These are phyloP conservation scores for Anguilla anguilla DNA, from an alignment of 2,797 vertebrate species.

Conservation along the genomic window DNA sequence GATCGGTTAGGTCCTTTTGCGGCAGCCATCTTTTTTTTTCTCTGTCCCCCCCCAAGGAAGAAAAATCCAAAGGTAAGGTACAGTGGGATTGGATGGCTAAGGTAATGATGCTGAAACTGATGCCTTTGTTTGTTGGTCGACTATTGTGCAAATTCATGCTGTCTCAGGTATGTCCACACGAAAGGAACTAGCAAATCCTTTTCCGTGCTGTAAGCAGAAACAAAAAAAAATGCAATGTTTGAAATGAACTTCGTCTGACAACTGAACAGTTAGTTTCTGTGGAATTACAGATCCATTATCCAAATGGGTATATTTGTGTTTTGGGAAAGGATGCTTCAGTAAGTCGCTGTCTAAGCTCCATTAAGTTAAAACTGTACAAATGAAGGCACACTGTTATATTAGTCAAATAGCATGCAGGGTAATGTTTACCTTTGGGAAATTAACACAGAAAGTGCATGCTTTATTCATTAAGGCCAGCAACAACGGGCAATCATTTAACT, in stretches of 20 bases:
- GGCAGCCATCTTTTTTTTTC: slow-evolving; percentile 62
- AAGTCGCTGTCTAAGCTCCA: slow-evolving; percentile 12
- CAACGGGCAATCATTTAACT: slow-evolving; percentile 47
- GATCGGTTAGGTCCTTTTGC: slow-evolving; percentile 79
- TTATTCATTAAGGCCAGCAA: slow-evolving; percentile 61
- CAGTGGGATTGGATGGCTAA: slow-evolving; percentile 74
- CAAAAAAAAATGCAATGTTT: slow-evolving; percentile 48
- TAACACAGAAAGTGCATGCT: slow-evolving; percentile 39
- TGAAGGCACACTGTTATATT: slow-evolving; percentile 33
- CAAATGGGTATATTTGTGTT: not conserved
- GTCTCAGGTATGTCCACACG: slow-evolving; percentile 92
- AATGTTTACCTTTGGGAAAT: slow-evolving; percentile 43
- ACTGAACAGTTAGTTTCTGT: slow-evolving; percentile 8
- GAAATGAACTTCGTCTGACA: slow-evolving; percentile 28
- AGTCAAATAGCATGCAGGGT: slow-evolving; percentile 42
- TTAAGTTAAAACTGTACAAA: slow-evolving; percentile 31
- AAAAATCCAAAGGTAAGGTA: slow-evolving; percentile 76
- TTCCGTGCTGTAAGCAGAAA: slow-evolving; percentile 85
- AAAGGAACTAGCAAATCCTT: slow-evolving; percentile 98
- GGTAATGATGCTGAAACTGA: slow-evolving; percentile 86
- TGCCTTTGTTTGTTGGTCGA: slow-evolving; percentile 78
- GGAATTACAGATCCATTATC: not conserved
- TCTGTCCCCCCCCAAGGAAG: slow-evolving; percentile 70
- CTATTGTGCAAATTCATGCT: slow-evolving; percentile 94
- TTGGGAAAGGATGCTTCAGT: not conserved